Conservation (phyloP, 1,140 invertebrate species). For the Zaprionus ghesquierei region DNA sequence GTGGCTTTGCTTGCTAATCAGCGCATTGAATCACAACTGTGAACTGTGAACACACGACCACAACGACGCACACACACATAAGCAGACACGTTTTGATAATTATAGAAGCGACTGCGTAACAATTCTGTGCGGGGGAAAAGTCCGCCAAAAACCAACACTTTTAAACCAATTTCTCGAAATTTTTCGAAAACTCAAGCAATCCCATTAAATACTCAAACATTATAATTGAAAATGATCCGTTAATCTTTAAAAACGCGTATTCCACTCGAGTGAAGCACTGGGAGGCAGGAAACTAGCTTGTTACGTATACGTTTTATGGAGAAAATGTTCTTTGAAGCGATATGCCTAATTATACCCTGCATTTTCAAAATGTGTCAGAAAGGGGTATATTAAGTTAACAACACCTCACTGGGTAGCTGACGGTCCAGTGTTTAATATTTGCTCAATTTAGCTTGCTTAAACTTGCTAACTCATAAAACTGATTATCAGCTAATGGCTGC, state of each 20-base stretch:
- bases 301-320: neutral
- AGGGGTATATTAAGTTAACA: too few relatives aligned
- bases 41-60: conserved; percentile 7
- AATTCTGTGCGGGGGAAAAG: conserved; percentile 9
- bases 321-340: conserved; percentile 1
- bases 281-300: neutral
- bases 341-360: conserved; percentile 49
- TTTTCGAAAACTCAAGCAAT: neutral
- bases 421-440: too few relatives aligned
- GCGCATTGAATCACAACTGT: conserved; percentile 20
- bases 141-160: conserved; percentile 13
- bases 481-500: conserved; percentile 10
- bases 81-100: conserved; percentile 37
- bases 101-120: conserved; percentile 44
- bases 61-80: neutral
- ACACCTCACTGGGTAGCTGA: too few relatives aligned
- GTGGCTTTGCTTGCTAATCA: conserved; percentile 39
- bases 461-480: neutral
- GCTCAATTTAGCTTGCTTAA: neutral
- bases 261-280: neutral
- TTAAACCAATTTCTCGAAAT: neutral
- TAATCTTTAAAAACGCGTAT: neutral
- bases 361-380: neutral
- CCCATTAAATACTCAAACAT: neutral
- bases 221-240: neutral